Percentiles rank a stretch among this genome's conserved stretches.
These are phyloP conservation scores for Nematostella vectensis DNA, from an alignment of 92 coral and sea anemone genomes.

Conservation along the genomic window DNA sequence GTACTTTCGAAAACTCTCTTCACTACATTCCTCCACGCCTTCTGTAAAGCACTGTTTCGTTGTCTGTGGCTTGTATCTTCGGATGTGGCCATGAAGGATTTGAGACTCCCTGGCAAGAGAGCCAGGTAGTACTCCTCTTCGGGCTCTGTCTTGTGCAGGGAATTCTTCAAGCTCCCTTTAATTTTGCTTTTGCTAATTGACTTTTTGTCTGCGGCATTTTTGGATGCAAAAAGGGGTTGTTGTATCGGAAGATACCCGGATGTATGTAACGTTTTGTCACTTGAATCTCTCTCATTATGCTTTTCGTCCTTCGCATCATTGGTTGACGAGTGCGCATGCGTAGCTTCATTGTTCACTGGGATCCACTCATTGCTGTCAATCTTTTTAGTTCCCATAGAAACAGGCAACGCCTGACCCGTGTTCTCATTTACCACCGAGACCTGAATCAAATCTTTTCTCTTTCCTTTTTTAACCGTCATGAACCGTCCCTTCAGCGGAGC, in stretches of 20 bases:
- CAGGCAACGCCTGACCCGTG: not conserved
- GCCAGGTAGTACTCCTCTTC: not conserved
- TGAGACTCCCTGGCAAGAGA: not conserved
- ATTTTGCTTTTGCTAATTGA: no score
- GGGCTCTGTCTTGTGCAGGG: not conserved
- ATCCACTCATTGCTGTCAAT: not conserved
- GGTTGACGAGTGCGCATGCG: not conserved
- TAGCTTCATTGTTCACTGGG: not conserved
- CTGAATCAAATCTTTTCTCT: not conserved
- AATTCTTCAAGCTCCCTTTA: no score
- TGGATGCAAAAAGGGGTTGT: no score
- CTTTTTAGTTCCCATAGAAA: not conserved
- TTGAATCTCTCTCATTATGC: not conserved
- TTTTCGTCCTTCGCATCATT: not conserved
- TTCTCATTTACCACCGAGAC: not conserved
- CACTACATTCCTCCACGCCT: not conserved
- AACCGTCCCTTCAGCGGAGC: not conserved
- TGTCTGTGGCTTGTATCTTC: not conserved
- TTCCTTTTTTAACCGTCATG: not conserved
- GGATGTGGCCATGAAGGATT: not conserved
- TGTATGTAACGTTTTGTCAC: no score
- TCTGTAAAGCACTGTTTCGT: not conserved
- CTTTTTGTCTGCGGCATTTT: no score
- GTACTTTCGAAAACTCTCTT: not conserved
- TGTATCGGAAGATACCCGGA: not conserved